Conservation (phyloP, 2,113 vertebrate genomes). For the Lampris megalopsis region DNA sequence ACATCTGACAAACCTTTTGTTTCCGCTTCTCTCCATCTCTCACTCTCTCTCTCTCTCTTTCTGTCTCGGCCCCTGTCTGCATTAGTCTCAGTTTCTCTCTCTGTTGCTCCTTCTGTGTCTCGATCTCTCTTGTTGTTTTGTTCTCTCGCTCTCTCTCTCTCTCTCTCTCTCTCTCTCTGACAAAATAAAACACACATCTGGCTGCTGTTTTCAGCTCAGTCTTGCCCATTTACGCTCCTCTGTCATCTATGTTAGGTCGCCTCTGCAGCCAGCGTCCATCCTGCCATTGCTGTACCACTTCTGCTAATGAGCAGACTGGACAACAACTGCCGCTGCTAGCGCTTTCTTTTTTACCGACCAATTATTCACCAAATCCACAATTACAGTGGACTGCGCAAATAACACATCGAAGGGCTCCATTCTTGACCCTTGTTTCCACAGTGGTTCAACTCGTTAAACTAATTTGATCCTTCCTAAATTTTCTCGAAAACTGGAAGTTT, state of each 20-base stretch:
- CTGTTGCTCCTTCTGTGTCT: background rate
- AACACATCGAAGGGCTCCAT: background rate
- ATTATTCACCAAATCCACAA: constrained; percentile 45
- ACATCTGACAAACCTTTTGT: constrained; percentile 40
- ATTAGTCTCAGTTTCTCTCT: constrained; percentile 17
- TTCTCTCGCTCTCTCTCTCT: background rate
- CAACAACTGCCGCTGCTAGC: constrained; percentile 20
- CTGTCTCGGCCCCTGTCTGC: background rate
- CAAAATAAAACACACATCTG: constrained; percentile 33
- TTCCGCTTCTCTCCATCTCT: constrained; percentile 10
- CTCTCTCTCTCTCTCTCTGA: constrained; percentile 4
- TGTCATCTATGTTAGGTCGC: no score
- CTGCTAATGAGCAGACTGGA: constrained; percentile 57
- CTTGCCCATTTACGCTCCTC: background rate
- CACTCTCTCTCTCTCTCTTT: background rate
- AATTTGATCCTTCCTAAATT: background rate
- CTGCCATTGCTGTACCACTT: constrained; percentile 12
- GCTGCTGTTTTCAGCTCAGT: constrained; percentile 39
- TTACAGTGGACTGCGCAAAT: background rate
- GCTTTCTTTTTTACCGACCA: constrained; percentile 37
- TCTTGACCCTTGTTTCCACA: background rate
- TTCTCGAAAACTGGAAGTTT: no score
- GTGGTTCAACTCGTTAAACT: background rate
- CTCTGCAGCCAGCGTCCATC: background rate
- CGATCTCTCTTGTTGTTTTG: background rate